Evolutionary conservation across 2,797 vertebrate genomes (phyloP).

Genomic region (Enteromius paludinosus): DNA sequence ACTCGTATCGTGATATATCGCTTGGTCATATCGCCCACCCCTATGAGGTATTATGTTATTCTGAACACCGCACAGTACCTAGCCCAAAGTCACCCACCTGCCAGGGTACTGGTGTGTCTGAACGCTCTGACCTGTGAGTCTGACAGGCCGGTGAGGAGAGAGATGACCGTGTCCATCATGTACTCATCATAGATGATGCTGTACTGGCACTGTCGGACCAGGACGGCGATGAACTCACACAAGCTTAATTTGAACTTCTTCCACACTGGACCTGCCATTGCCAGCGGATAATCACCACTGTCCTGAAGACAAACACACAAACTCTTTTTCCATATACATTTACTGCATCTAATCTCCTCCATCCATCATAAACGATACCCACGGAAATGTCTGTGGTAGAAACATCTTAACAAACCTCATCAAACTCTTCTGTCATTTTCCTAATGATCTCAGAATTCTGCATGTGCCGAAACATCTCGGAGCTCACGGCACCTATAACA

Average conservation of each 20-base stretch:
- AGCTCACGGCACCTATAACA: conserved; percentile 90
- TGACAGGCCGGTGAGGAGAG: conserved; percentile 96
- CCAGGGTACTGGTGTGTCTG: conserved; percentile 98
- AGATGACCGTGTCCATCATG: conserved; percentile 99
- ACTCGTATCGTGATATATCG: not conserved
- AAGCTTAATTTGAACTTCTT: conserved; percentile 99
- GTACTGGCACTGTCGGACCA: conserved; percentile 98
- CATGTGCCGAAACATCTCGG: conserved; percentile 99
- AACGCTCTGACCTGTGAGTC: conserved; percentile 99
- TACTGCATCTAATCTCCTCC: not conserved
- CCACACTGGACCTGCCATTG: conserved; percentile 98
- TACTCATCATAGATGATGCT: conserved; percentile 99
- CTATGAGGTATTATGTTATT: not conserved
- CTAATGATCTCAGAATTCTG: conserved; percentile 99
- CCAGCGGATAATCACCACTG: conserved; percentile 97
- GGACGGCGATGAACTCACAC: conserved; percentile 97
- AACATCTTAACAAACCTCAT: conserved; percentile 84
- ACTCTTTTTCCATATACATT: not conserved
- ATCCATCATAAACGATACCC: not conserved
- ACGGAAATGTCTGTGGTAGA: not conserved
- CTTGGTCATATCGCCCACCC: not conserved
- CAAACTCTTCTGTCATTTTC: conserved; percentile 99
- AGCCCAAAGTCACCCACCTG: conserved; percentile 79
- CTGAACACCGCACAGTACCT: not conserved
- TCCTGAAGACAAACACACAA: conserved; percentile 79